Percentiles rank a stretch among this genome's conserved stretches.
Evolutionary conservation across 2,113 vertebrate genomes (phyloP).

Genomic region (Zootoca vivipara): DNA sequence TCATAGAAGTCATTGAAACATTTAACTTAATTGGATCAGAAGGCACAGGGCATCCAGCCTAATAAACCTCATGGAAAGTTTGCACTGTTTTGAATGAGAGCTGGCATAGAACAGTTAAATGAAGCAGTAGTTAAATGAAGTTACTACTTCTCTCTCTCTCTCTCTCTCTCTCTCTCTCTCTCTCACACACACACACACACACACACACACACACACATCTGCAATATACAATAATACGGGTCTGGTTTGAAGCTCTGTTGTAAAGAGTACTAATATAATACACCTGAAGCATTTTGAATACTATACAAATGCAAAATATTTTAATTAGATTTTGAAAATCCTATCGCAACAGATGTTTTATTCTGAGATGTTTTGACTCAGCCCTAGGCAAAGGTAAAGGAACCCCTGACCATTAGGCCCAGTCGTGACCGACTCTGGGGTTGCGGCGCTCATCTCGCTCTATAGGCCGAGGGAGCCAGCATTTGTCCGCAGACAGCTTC

Average conservation of each 20-base stretch:
- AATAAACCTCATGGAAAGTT: not conserved
- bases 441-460: no score
- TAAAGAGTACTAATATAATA: not conserved
- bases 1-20: not conserved
- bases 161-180: no score
- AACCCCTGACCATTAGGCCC: no score
- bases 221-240: not conserved
- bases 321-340: not conserved
- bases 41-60: not conserved
- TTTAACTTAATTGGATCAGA: not conserved
- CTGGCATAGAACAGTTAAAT: not conserved
- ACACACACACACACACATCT: no score
- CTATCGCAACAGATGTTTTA: not conserved
- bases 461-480: no score
- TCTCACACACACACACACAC: no score
- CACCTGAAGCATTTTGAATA: not conserved
- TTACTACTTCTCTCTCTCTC: not conserved
- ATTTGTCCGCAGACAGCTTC: no score
- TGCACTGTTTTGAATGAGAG: not conserved
- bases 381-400: no score
- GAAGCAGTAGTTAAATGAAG: not conserved
- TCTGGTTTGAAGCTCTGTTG: not conserved
- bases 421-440: no score
- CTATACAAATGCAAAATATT: not conserved
- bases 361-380: no score